Percentiles rank a stretch among this genome's conserved stretches.
Conservation (phyloP, 2,797 vertebrate genomes). For the Danio choprae region DNA sequence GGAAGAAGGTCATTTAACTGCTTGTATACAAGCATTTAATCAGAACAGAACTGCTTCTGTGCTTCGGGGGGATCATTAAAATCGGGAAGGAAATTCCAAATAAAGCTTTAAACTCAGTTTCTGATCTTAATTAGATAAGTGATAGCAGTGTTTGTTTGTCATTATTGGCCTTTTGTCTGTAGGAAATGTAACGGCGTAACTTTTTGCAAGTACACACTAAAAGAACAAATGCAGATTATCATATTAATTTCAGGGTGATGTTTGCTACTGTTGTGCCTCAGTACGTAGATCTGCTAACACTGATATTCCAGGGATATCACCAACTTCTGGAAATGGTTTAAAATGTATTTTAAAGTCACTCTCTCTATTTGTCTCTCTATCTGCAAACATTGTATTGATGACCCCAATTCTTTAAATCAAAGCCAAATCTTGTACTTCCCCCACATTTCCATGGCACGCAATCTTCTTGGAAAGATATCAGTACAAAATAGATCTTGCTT, state of each 20-base stretch:
- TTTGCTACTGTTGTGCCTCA: neutral
- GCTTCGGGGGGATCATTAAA: conserved; percentile 12
- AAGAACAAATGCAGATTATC: conserved; percentile 9
- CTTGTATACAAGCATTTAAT: conserved; percentile 74
- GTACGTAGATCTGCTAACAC: neutral
- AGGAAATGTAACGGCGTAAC: conserved; percentile 2
- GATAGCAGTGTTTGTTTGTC: conserved; percentile 1
- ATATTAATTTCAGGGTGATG: conserved; percentile 1
- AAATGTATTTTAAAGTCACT: conserved; percentile 5
- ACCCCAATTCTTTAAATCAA: conserved; percentile 8
- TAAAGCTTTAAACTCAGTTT: conserved; percentile 16
- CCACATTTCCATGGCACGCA: neutral
- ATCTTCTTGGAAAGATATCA: neutral
- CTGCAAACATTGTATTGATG: neutral
- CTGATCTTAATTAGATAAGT: neutral
- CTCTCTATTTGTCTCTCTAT: conserved; percentile 5
- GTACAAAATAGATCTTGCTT: conserved; percentile 19
- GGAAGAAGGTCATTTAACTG: conserved; percentile 73
- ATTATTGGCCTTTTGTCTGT: conserved; percentile 14
- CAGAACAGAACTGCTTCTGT: conserved; percentile 58
- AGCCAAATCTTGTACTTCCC: conserved; percentile 3
- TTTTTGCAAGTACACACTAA: conserved; percentile 5
- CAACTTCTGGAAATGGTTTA: conserved; percentile 11
- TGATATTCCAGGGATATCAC: neutral
- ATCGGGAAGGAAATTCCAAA: conserved; percentile 11